These are phyloP conservation scores for Lasioglossum calceatum DNA, from an alignment of 2,888 invertebrate species.

Conservation along the genomic window DNA sequence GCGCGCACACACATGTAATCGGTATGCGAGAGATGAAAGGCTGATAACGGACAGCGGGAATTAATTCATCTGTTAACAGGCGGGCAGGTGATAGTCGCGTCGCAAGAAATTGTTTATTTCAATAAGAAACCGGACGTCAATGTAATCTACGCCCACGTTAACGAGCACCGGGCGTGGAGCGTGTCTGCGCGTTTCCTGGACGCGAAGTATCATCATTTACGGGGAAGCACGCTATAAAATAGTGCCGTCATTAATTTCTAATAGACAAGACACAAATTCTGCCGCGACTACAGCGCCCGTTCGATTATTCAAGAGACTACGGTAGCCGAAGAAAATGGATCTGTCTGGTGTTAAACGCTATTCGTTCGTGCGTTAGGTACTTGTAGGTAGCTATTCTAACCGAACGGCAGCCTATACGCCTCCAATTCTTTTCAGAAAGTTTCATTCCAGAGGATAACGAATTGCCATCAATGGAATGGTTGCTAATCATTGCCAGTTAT, in stretches of 20 bases:
- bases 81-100: background rate
- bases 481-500: background rate
- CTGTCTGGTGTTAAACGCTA: conserved; percentile 11
- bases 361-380: background rate
- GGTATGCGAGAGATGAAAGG: background rate
- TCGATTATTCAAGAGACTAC: conserved; percentile 43
- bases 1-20: background rate
- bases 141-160: conserved; percentile 50
- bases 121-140: conserved; percentile 42
- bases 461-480: background rate
- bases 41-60: background rate
- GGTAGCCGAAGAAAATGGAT: conserved; percentile 38
- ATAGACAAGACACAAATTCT: conserved; percentile 50
- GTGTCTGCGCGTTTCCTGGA: conserved; percentile 52
- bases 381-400: background rate
- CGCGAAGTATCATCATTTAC: conserved; percentile 62
- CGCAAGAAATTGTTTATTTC: conserved; percentile 47
- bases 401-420: background rate
- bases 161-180: conserved; percentile 29
- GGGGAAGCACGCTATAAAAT: conserved; percentile 49
- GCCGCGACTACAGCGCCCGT: conserved; percentile 25
- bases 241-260: conserved; percentile 61
- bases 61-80: conserved; percentile 33
- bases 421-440: background rate
- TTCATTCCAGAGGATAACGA: background rate